Conservation (phyloP, 2,888 invertebrate species). For the Odontocolon sp. region DNA sequence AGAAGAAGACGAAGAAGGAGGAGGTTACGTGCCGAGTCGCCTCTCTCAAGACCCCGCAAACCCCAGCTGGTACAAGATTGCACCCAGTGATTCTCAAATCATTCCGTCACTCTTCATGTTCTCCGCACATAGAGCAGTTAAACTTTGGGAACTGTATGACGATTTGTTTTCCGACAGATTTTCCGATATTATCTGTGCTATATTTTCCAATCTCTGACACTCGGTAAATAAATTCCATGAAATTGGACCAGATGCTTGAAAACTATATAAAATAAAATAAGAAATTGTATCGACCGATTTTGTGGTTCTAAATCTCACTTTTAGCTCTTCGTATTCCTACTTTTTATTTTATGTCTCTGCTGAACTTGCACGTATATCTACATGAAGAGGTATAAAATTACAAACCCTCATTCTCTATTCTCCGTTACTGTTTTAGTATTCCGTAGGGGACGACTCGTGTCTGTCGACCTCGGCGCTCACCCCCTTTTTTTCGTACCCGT, state of each 20-base stretch:
- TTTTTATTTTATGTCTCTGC: slow-evolving; percentile 15
- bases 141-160: slow-evolving; percentile 17
- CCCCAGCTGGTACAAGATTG: slow-evolving; percentile 80
- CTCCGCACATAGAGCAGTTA: slow-evolving; percentile 28
- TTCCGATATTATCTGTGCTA: slow-evolving; percentile 32
- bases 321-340: neutral
- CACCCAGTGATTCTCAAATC: slow-evolving; percentile 77
- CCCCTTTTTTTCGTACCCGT: slow-evolving; percentile 21
- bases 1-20: slow-evolving; percentile 49
- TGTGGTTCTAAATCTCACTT: too few relatives aligned
- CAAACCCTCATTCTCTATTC: neutral
- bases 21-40: slow-evolving; percentile 76
- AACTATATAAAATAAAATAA: too few relatives aligned
- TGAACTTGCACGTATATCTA: neutral
- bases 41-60: slow-evolving; percentile 76
- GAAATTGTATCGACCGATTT: too few relatives aligned
- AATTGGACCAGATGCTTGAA: too few relatives aligned
- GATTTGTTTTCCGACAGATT: slow-evolving; percentile 38
- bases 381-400: slow-evolving; percentile 8
- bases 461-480: slow-evolving; percentile 15
- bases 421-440: slow-evolving; percentile 21
- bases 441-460: neutral
- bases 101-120: slow-evolving; percentile 51
- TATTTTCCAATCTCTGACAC: neutral
- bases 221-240: neutral